These are phyloP conservation scores for Engraulis encrasicolus DNA, from an alignment of 2,113 vertebrate genomes.

Conservation along the genomic window DNA sequence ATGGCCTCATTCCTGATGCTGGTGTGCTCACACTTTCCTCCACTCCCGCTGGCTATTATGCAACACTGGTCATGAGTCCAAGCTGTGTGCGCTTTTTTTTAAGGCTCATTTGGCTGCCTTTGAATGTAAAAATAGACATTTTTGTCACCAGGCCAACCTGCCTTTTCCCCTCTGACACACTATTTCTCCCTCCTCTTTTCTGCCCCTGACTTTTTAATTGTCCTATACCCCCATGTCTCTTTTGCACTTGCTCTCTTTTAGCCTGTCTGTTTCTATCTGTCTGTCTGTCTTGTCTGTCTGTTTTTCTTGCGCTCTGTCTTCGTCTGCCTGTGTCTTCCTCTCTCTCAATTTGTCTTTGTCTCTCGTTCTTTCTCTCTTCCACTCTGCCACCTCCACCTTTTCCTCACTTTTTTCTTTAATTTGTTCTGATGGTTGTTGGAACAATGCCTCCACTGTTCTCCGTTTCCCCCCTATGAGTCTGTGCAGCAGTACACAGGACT, in stretches of 20 bases:
- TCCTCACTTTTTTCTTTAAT: neutral
- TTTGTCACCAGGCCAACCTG: neutral
- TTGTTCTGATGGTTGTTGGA: neutral
- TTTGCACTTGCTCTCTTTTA: neutral
- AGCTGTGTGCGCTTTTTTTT: neutral
- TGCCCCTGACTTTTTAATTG: neutral
- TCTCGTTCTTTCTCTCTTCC: no score
- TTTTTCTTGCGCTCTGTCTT: no score
- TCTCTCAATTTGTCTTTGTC: no score
- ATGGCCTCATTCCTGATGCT: neutral
- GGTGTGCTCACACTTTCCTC: neutral
- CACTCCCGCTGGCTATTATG: neutral
- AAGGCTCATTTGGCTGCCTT: neutral
- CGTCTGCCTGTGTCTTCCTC: neutral
- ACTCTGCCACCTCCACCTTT: no score
- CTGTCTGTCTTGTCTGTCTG: no score
- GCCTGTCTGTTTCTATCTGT: neutral
- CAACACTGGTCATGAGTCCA: neutral
- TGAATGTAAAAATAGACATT: slow-evolving; percentile 22
- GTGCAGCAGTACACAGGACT: neutral
- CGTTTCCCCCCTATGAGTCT: neutral
- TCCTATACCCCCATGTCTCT: neutral
- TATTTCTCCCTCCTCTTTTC: no score
- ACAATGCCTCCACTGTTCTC: neutral
- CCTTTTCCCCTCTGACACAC: neutral